Evolutionary conservation across 2,888 invertebrate species (phyloP), one percentile per base, ranked within the genome.

Genomic region (Mesorhabditis belari): DNA sequence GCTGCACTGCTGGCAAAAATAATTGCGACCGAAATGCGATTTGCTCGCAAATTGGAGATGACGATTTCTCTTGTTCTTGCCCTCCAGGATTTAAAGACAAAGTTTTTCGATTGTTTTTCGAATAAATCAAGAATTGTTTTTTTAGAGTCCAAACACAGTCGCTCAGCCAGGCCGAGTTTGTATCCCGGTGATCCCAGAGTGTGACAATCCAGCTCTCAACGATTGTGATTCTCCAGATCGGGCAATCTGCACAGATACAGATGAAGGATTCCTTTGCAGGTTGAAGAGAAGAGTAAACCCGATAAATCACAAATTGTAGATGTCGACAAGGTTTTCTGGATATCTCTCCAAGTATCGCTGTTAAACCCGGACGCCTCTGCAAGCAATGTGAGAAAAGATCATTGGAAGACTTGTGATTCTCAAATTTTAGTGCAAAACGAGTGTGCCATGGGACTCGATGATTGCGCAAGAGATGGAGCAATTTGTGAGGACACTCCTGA

Each of bases 401-500:
- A n/a, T n/a, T n/a, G n/a, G n/a, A n/a, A n/a, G n/a, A n/a, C n/a
- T n/a, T n/a, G n/a, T n/a, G n/a, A n/a, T 54, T 54, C 24, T 54
- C 21, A 19, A 9, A 29, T 62, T 74, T 58, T 59, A 76, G 74
- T 79, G 23, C 73, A 74, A 58, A 80, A 79, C 61, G 79, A 79
- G 60, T 79, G 79, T 53, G 67, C 67, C 5, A 51, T 70, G 17
- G 70, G 71, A 50, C 65, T 58, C 4, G 69, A 74, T 25, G 76
- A 71, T 55, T 78, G 80, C 51, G 70, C 74, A 4, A 63, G 73
- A 29, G 80, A 80, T 56, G 73, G 73, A 51, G 73, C 65, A 29
- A 79, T 80, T 57, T 80, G 80, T 56, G 79, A 80, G 61, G 80
- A 80, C 55, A 81, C 77, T 19, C 79, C 79, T 4, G 80, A 80